Evolutionary conservation across 2,113 vertebrate genomes (phyloP).

Genomic region (Catharus minimus): DNA sequence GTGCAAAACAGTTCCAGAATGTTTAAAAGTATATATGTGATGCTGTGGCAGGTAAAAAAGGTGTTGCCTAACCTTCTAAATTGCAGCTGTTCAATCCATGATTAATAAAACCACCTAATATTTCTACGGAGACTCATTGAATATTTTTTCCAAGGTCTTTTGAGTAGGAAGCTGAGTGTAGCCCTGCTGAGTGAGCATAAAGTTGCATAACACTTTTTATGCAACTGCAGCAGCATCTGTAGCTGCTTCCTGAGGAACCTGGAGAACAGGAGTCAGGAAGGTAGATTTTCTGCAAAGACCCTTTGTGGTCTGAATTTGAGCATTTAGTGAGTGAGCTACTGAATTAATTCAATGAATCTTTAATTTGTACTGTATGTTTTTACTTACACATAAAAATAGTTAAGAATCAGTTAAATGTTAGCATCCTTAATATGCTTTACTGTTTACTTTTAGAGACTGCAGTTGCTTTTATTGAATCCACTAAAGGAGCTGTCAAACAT

Average conservation of each 20-base stretch:
- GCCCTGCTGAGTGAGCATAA: not conserved
- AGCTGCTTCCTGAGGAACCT: not conserved
- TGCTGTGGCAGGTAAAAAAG: not conserved
- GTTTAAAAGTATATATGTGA: not conserved
- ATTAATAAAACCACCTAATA: not conserved
- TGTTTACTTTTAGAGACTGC: slow-evolving; percentile 83
- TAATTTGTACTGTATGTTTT: not conserved
- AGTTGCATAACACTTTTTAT: not conserved
- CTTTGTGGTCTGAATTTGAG: not conserved
- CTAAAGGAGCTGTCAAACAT: slow-evolving; percentile 94
- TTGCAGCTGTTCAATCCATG: not conserved
- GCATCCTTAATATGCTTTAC: slow-evolving; percentile 16
- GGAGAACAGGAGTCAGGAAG: not conserved
- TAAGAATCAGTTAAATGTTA: not conserved
- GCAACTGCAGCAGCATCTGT: not conserved
- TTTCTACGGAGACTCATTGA: not conserved
- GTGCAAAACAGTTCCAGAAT: not conserved
- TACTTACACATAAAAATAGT: not conserved
- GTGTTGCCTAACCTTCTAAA: not conserved
- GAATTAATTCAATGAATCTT: not conserved
- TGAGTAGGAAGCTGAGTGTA: not conserved
- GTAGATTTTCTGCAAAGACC: not conserved
- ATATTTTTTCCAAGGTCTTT: not conserved
- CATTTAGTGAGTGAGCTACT: not conserved
- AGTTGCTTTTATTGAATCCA: slow-evolving; percentile 92